These are phyloP conservation scores for Dascyllus trimaculatus DNA, from an alignment of 2,113 vertebrate species.

Conservation along the genomic window DNA sequence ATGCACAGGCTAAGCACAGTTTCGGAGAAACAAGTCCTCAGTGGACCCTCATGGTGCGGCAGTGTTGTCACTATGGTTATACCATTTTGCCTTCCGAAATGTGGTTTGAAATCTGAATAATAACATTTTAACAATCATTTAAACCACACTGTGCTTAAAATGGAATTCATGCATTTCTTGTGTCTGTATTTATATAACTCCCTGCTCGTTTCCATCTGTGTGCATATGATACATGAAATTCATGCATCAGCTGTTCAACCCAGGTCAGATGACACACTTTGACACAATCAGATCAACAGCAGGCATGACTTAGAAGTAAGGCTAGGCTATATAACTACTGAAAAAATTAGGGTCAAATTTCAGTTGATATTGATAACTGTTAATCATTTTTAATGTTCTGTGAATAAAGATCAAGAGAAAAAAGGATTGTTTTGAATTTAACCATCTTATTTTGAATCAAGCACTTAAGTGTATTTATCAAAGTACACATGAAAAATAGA, in stretches of 20 bases:
- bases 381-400: too few relatives aligned
- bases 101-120: background rate
- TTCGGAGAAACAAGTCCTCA: conserved; percentile 22
- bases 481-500: too few relatives aligned
- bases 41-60: background rate
- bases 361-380: too few relatives aligned
- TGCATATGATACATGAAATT: background rate
- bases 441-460: too few relatives aligned
- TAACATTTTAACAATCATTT: background rate
- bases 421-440: too few relatives aligned
- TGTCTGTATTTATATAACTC: background rate
- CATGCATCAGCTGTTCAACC: background rate
- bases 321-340: too few relatives aligned
- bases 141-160: too few relatives aligned
- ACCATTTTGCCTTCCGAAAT: background rate
- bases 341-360: too few relatives aligned
- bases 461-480: too few relatives aligned
- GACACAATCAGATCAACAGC: background rate
- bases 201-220: background rate
- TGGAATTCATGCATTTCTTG: background rate
- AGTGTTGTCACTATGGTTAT: conserved; percentile 20
- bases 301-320: background rate
- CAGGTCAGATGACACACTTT: background rate
- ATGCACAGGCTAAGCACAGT: conserved; percentile 34
- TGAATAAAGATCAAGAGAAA: too few relatives aligned